These are phyloP conservation scores for Sipha maydis DNA, from an alignment of 2,888 invertebrate species.

Conservation along the genomic window DNA sequence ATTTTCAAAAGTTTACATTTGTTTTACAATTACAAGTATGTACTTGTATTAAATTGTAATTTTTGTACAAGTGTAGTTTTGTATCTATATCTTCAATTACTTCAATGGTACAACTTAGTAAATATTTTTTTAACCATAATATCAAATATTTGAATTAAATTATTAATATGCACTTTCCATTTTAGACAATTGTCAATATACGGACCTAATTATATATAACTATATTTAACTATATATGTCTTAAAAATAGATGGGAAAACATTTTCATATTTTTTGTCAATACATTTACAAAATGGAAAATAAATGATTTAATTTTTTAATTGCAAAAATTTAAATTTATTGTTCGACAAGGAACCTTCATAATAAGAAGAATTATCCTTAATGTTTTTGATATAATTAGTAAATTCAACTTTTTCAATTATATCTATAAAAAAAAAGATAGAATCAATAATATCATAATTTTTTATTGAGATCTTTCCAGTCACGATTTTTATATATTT, in stretches of 20 bases:
- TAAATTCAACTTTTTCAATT: constrained; percentile 19
- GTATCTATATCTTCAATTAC: neutral
- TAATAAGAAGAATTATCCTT: constrained; percentile 20
- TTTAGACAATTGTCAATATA: too few relatives aligned
- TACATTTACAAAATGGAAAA: neutral
- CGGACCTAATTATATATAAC: too few relatives aligned
- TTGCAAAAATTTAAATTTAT: constrained; percentile 17
- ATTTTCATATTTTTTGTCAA: neutral
- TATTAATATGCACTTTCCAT: neutral
- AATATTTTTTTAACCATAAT: too few relatives aligned
- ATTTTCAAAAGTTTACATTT: neutral
- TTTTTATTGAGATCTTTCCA: constrained; percentile 14
- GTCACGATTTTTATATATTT: constrained; percentile 18
- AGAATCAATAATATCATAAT: neutral
- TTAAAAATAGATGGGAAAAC: too few relatives aligned
- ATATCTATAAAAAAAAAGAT: neutral
- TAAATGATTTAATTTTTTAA: neutral
- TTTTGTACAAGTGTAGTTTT: too few relatives aligned
- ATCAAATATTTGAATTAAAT: neutral
- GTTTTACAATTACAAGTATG: neutral
- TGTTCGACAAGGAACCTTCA: constrained; percentile 11
- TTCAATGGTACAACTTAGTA: too few relatives aligned
- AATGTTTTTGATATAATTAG: constrained; percentile 20
- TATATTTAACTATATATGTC: too few relatives aligned
- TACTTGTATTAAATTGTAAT: too few relatives aligned